Conservation (phyloP, 1,140 invertebrate species). For the Adelges cooleyi region DNA sequence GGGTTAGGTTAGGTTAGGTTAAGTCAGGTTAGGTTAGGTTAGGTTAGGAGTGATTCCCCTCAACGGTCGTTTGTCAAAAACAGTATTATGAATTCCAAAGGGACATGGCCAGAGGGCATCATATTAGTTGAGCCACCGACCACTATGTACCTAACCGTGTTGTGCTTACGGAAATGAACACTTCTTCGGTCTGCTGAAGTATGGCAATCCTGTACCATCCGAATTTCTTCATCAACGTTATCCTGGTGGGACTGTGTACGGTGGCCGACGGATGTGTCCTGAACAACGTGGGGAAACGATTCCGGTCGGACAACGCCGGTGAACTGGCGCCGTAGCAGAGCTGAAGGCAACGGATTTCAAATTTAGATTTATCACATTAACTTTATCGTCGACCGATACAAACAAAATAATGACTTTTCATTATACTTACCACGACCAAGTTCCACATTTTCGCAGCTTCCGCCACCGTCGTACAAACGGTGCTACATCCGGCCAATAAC, state of each 20-base stretch:
- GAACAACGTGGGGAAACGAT: conserved; percentile 94
- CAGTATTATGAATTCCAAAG: no score
- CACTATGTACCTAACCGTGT: no score
- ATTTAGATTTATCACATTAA: no score
- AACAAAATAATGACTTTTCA: conserved; percentile 27
- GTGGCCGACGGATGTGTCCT: conserved; percentile 98
- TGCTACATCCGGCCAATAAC: conserved; percentile 91
- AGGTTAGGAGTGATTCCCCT: no score
- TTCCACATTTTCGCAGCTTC: conserved; percentile 99
- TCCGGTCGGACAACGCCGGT: conserved; percentile 92
- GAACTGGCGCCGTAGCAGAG: conserved; percentile 96
- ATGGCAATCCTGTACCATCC: conserved; percentile 95
- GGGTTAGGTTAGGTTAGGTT: no score
- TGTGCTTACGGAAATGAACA: conserved; percentile 95
- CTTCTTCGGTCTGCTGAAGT: conserved; percentile 95
- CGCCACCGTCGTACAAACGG: conserved; percentile 97
- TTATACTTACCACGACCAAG: conserved; percentile 79
- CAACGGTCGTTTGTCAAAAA: no score
- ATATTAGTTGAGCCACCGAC: no score
- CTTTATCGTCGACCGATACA: no score
- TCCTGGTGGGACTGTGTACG: conserved; percentile 95
- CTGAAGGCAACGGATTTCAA: conserved; percentile 56
- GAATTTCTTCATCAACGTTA: conserved; percentile 93
- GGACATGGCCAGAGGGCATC: no score
- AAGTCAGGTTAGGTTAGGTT: no score